Conservation (phyloP, 2,797 vertebrate species). For the Macropus fuliginosus region DNA sequence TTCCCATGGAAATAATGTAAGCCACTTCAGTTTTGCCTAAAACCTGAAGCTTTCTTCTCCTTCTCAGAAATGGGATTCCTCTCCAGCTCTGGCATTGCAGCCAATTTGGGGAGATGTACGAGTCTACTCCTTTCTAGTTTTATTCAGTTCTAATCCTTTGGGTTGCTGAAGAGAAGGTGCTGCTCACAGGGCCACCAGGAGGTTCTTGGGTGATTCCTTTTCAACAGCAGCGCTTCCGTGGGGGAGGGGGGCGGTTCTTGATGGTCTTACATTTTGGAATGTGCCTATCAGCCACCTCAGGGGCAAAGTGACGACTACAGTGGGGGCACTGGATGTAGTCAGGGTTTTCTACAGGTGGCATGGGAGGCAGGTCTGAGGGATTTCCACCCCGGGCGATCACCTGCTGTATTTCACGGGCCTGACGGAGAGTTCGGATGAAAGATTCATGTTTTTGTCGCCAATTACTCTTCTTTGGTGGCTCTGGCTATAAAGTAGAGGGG, state of each 20-base stretch:
- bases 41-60: slow-evolving; percentile 10
- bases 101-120: slow-evolving; percentile 24
- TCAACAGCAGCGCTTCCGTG: slow-evolving; percentile 64
- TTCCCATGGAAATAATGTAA: slow-evolving; percentile 15
- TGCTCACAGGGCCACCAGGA: neutral
- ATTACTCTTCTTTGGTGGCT: slow-evolving; percentile 80
- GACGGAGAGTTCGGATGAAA: slow-evolving; percentile 82
- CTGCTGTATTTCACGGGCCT: slow-evolving; percentile 80
- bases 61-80: neutral
- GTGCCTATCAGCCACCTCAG: slow-evolving; percentile 86
- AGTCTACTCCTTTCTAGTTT: slow-evolving; percentile 18
- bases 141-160: slow-evolving; percentile 15
- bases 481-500: slow-evolving; percentile 68
- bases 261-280: slow-evolving; percentile 88
- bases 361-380: slow-evolving; percentile 69
- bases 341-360: slow-evolving; percentile 81
- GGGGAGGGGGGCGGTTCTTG: slow-evolving; percentile 83
- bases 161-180: slow-evolving; percentile 32
- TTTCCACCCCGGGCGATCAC: slow-evolving; percentile 80
- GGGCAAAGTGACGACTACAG: slow-evolving; percentile 86
- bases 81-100: slow-evolving; percentile 25
- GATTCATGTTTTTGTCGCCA: slow-evolving; percentile 86
- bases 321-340: slow-evolving; percentile 88
- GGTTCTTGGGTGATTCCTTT: neutral
- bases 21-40: neutral